phyloP scores from a whole-genome alignment of 2,113 vertebrate species.

The Sialia sialis region DNA sequence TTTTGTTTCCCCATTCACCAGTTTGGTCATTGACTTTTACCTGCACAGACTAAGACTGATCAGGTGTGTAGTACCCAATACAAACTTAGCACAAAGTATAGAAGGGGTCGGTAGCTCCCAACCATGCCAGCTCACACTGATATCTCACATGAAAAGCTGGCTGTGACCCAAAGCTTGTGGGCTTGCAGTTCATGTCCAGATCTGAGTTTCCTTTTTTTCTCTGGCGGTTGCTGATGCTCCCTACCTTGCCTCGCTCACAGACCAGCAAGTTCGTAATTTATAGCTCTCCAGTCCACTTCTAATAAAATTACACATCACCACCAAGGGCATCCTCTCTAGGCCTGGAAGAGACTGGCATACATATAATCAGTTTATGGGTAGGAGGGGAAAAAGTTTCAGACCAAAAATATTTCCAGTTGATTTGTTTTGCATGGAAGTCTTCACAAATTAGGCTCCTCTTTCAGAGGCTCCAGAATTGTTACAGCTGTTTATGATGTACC shows the following conservation, averaged over 20 bases:
- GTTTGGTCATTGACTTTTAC: background rate
- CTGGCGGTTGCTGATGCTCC: background rate
- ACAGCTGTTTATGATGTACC: rapidly evolving
- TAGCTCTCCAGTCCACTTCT: background rate
- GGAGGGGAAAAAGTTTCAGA: background rate
- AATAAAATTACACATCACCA: background rate
- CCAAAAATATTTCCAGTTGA: background rate
- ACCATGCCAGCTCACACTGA: background rate
- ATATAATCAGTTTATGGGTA: background rate
- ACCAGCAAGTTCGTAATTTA: background rate
- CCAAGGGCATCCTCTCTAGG: background rate
- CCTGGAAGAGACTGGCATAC: background rate
- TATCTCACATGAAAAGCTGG: background rate
- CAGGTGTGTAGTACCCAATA: background rate
- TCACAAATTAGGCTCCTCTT: background rate
- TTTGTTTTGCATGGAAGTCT: background rate
- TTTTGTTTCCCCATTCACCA: background rate
- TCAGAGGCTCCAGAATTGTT: background rate
- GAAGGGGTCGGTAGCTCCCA: background rate
- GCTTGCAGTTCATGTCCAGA: background rate
- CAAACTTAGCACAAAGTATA: background rate
- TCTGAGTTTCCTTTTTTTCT: background rate
- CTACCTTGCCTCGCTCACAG: background rate
- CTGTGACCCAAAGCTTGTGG: background rate
- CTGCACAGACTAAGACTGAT: background rate